Evolutionary conservation across 2,888 invertebrate species (phyloP).

Genomic region (Caenorhabditis sulstoni): DNA sequence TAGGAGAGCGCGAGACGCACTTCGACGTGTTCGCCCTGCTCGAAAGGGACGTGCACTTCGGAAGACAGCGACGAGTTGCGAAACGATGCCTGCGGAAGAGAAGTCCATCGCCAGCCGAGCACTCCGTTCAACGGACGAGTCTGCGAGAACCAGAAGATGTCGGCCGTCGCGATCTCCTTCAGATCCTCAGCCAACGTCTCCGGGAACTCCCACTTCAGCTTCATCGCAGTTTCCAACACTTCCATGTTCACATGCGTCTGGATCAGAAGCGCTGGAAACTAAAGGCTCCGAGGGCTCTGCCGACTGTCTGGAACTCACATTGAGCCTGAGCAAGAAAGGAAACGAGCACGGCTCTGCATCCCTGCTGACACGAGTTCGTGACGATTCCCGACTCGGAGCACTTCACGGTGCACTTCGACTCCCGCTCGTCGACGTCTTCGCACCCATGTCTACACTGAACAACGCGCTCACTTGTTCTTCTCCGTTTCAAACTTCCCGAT

Average conservation of each 20-base stretch:
- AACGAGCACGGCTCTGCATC: conserved; percentile 76
- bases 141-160: conserved; percentile 74
- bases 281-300: conserved; percentile 38
- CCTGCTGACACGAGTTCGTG: conserved; percentile 68
- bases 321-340: conserved; percentile 76
- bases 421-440: conserved; percentile 73
- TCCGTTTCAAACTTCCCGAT: background rate
- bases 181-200: conserved; percentile 62
- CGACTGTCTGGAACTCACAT: no score
- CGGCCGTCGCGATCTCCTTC: conserved; percentile 74
- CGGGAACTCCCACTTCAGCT: conserved; percentile 73
- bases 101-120: conserved; percentile 73
- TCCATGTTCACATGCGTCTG: conserved; percentile 51
- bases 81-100: conserved; percentile 63
- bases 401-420: conserved; percentile 69
- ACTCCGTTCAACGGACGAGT: conserved; percentile 59
- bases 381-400: conserved; percentile 64
- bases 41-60: conserved; percentile 59
- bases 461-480: background rate
- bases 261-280: conserved; percentile 17
- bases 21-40: conserved; percentile 47
- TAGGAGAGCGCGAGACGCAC: conserved; percentile 72
- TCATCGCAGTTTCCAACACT: conserved; percentile 66
- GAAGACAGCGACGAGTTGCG: conserved; percentile 56
- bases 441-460: conserved; percentile 74